Conservation (phyloP, 2,888 invertebrate species). For the Latheticus oryzae region DNA sequence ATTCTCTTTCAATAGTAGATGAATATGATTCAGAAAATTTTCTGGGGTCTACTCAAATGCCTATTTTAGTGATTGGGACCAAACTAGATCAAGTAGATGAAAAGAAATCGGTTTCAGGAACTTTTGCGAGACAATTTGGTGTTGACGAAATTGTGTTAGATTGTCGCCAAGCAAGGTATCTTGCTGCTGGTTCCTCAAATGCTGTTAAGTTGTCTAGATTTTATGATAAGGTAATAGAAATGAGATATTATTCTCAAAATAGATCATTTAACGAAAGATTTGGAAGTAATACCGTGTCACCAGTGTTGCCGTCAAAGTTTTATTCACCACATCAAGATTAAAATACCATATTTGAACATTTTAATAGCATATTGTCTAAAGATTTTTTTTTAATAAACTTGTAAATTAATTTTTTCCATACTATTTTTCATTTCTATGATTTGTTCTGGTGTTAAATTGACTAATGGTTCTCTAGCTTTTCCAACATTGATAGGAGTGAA, state of each 20-base stretch:
- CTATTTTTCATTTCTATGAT: slow-evolving; percentile 48
- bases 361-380: too few species aligned
- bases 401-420: slow-evolving; percentile 9
- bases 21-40: slow-evolving; percentile 89
- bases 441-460: slow-evolving; percentile 62
- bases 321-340: slow-evolving; percentile 61
- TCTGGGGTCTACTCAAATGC: slow-evolving; percentile 88
- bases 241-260: slow-evolving; percentile 63
- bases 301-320: slow-evolving; percentile 61
- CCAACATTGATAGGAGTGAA: slow-evolving; percentile 73
- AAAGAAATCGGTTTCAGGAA: slow-evolving; percentile 68
- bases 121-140: slow-evolving; percentile 89
- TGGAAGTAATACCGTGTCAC: slow-evolving; percentile 57
- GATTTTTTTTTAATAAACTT: slow-evolving; percentile 6
- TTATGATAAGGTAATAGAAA: slow-evolving; percentile 87
- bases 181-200: slow-evolving; percentile 95
- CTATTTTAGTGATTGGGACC: slow-evolving; percentile 94
- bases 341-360: too few species aligned
- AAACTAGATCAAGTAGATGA: slow-evolving; percentile 90
- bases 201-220: slow-evolving; percentile 93
- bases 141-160: slow-evolving; percentile 94
- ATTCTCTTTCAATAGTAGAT: slow-evolving; percentile 65
- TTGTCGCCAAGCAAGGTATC: slow-evolving; percentile 77
- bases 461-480: slow-evolving; percentile 71
- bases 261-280: slow-evolving; percentile 60